A percentile compares a stretch with the other conserved stretches of the same genome.
These are phyloP conservation scores for Chlorocebus sabaeus DNA, from an alignment of 2,113 vertebrate species.

Conservation along the genomic window DNA sequence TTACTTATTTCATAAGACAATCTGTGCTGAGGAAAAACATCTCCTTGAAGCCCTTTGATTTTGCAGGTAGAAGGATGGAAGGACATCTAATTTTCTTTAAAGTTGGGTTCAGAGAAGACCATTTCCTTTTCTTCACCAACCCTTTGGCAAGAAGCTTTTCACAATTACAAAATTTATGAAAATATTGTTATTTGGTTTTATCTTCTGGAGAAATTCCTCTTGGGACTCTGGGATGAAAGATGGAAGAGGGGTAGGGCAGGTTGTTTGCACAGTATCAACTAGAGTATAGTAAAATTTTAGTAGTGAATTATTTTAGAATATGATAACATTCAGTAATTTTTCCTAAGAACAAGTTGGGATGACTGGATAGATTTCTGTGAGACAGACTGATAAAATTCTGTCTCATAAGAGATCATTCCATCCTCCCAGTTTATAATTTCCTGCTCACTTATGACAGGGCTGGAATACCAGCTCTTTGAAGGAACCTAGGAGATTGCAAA, in stretches of 20 bases:
- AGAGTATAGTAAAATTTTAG: neutral
- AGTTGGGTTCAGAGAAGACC: constrained; percentile 38
- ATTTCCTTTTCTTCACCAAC: neutral
- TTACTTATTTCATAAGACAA: constrained; percentile 26
- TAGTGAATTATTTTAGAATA: neutral
- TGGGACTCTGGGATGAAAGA: constrained; percentile 60
- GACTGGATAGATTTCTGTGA: neutral
- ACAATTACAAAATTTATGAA: constrained; percentile 40
- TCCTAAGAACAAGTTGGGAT: constrained; percentile 18
- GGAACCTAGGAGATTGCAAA: neutral
- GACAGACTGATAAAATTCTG: neutral
- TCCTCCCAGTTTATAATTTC: neutral
- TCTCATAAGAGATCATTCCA: neutral
- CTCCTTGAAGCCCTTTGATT: constrained; percentile 11
- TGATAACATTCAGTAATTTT: constrained; percentile 14
- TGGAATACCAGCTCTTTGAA: neutral
- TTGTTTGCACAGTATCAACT: neutral
- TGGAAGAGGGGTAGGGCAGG: neutral
- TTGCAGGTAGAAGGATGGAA: constrained; percentile 44
- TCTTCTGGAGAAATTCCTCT: constrained; percentile 44
- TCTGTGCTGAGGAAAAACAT: neutral
- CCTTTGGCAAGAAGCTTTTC: constrained; percentile 42
- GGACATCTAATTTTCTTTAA: constrained; percentile 51
- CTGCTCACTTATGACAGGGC: neutral
- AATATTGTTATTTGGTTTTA: constrained; percentile 28